Base-by-base conservation (phyloP, 2,888 invertebrate genomes). In the Pandemis corylana region DNA sequence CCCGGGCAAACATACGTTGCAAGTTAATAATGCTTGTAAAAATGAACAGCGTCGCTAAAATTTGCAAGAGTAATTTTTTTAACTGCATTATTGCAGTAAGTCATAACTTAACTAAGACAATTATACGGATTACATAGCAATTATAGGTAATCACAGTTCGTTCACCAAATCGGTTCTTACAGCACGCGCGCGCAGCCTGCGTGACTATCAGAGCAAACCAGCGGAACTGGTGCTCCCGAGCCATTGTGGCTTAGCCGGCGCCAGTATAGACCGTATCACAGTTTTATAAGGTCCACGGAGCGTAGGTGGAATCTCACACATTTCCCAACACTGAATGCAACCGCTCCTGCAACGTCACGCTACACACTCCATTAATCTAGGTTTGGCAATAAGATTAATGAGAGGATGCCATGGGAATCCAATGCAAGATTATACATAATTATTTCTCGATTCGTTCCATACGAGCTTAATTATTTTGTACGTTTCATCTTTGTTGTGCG, bases 381-480 rank as follows among this genome's bases (percentile, higher is more conserved):
- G 85, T 90, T 88, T 86, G 83, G 89, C 84, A 91, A 91, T 84
- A 87, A 89, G 88, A 90, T 89, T 86, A 86, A 89, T 90, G 82
- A 81, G 80, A 77, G 76, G 78, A 80, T 76, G 81, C 79, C 41
- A 53, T 56, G 75, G 71, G 67, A 71, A 42, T 36, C 7, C 20
- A 12, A 63, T 61, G 66, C 53, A 44, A 71, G 62, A 75, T 71
- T 46, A 71, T 70, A 63, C 67, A 67, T 70, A 62, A 75, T 75
- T 70, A 75, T 66, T 28, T 75, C 61, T 62, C 67, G 53, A 75
- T 75, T 75, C 75, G 75, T 75, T 75, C 62, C 67, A 62, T 61
- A 28, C 12, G n/a, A 36, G 42, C 53, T 56, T 73, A 59, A 68
- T 68, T 64, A 65, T 69, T 72, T 51, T 65, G 36, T 36, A 62